phyloP scores from a whole-genome alignment of 2,888 invertebrate species.

The Patella caerulea region DNA sequence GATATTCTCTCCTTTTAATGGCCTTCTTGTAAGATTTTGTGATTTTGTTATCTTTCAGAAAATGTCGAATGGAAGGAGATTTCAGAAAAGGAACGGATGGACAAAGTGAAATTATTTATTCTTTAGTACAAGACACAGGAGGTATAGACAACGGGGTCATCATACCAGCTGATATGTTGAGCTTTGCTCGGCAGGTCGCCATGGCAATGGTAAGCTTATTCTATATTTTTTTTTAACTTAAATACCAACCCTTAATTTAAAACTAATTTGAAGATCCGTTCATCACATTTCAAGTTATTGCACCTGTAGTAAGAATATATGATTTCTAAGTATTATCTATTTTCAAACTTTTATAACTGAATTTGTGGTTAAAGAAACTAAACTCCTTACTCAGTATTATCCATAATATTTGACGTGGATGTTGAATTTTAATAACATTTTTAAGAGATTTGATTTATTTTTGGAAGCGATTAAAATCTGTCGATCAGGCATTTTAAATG shows the following conservation, averaged over 20 bases:
- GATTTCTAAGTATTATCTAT: too few species aligned
- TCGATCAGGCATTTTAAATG: too few species aligned
- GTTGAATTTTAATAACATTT: too few species aligned
- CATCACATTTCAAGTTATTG: too few species aligned
- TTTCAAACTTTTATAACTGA: too few species aligned
- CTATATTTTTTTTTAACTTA: background rate
- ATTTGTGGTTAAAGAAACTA: too few species aligned
- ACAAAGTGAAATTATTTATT: constrained; percentile 58
- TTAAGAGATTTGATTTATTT: too few species aligned
- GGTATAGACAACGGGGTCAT: constrained; percentile 63
- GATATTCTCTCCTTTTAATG: background rate
- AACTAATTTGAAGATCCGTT: too few species aligned
- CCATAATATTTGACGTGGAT: too few species aligned
- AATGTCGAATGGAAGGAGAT: constrained; percentile 66
- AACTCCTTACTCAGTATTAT: too few species aligned
- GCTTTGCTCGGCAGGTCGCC: constrained; percentile 87
- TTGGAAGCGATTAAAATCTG: too few species aligned
- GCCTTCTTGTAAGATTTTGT: background rate
- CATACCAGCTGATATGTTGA: constrained; percentile 80
- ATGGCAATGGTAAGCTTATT: constrained; percentile 82
- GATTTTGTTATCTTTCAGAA: constrained; percentile 45
- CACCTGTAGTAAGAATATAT: too few species aligned
- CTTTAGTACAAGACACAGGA: constrained; percentile 62
- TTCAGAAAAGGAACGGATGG: constrained; percentile 48
- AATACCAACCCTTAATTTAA: background rate